phyloP scores from a whole-genome alignment of 2,797 vertebrate species.

The Pantherophis vulpinus region DNA sequence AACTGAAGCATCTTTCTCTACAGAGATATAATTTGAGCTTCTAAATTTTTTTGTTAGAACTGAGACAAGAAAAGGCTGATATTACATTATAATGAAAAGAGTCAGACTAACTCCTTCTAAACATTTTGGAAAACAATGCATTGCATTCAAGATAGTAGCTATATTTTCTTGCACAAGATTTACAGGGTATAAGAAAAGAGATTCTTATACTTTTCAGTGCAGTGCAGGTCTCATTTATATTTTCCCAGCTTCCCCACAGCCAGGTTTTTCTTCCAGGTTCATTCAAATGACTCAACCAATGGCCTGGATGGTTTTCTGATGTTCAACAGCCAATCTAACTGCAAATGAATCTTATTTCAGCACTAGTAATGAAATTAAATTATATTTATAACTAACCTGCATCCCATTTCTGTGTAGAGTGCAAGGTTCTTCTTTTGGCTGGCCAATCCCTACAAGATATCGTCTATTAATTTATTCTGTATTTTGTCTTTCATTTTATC shows the following conservation, averaged over 20 bases:
- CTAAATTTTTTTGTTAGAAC: background rate
- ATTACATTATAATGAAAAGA: background rate
- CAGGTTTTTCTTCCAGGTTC: background rate
- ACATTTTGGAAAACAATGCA: background rate
- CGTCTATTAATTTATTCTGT: background rate
- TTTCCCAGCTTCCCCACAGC: background rate
- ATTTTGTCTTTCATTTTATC: background rate
- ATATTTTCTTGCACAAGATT: background rate
- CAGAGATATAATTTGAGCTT: slow-evolving; percentile 32
- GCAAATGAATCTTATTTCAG: background rate
- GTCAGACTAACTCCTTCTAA: background rate
- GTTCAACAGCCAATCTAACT: background rate
- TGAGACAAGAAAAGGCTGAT: slow-evolving; percentile 18
- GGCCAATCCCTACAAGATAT: background rate
- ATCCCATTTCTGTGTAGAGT: background rate
- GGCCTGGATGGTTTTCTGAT: background rate
- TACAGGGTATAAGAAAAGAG: background rate
- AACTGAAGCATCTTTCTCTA: slow-evolving; percentile 42
- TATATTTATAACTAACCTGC: background rate
- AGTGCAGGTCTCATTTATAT: background rate
- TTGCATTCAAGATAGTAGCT: background rate
- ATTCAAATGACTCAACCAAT: background rate
- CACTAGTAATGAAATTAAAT: background rate
- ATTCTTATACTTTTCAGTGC: background rate
- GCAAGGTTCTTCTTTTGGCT: background rate